Evolutionary conservation across 2,113 vertebrate species (phyloP).

Genomic region (Rhizomys pruinosus): DNA sequence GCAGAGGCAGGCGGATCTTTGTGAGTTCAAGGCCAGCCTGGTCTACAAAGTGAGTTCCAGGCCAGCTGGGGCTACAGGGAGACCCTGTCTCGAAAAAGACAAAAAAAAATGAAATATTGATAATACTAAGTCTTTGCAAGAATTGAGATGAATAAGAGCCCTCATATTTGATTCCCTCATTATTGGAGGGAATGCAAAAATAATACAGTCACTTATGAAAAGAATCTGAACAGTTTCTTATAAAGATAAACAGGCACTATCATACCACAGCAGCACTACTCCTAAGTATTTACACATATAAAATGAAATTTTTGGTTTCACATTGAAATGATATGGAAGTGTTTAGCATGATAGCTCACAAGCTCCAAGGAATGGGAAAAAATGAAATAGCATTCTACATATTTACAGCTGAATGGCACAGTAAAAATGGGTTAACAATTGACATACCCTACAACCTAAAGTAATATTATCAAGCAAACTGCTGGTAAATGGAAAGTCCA

Average conservation of each 20-base stretch:
- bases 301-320: constrained; percentile 29
- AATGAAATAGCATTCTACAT: not conserved
- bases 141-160: not conserved
- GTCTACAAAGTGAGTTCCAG: too few relatives aligned
- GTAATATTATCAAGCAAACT: not conserved
- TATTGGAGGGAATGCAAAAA: not conserved
- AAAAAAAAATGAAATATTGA: too few relatives aligned
- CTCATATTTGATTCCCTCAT: too few relatives aligned
- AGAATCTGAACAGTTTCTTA: not conserved
- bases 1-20: too few relatives aligned
- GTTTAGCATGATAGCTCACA: not conserved
- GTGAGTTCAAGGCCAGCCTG: too few relatives aligned
- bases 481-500: not conserved
- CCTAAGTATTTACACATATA: not conserved
- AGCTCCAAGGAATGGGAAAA: not conserved
- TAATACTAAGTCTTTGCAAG: not conserved
- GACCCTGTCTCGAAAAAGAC: too few relatives aligned
- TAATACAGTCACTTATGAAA: not conserved
- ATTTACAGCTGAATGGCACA: not conserved
- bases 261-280: not conserved
- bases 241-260: not conserved
- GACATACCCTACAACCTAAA: not conserved
- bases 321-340: not conserved
- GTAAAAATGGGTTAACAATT: not conserved
- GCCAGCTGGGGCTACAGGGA: too few relatives aligned